phyloP scores from a whole-genome alignment of 2,113 vertebrate genomes.

The Corydoras sp. region DNA sequence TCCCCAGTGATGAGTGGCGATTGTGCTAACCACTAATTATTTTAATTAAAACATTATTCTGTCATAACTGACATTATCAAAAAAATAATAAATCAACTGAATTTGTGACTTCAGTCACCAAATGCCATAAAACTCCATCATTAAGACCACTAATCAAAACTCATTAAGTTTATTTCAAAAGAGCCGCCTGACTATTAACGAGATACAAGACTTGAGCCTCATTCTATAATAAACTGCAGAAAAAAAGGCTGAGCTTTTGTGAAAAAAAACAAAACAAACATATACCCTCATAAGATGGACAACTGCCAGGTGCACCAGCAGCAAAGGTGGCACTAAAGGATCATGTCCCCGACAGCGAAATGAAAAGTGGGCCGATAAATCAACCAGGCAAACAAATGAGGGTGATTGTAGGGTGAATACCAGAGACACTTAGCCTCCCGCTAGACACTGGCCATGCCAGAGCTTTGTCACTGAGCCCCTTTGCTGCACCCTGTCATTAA shows the following conservation, averaged over 20 bases:
- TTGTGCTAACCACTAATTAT: no score
- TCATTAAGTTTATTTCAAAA: neutral
- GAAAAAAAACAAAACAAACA: slow-evolving; percentile 1
- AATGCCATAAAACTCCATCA: neutral
- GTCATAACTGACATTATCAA: no score
- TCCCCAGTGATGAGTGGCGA: no score
- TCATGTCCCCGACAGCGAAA: slow-evolving; percentile 38
- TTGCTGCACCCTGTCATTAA: slow-evolving; percentile 72
- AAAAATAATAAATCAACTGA: no score
- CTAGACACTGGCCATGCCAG: slow-evolving; percentile 66
- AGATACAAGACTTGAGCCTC: neutral
- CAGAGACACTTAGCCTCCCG: slow-evolving; percentile 71
- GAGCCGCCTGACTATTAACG: neutral
- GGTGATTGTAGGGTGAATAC: slow-evolving; percentile 52
- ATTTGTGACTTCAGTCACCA: neutral
- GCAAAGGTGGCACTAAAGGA: slow-evolving; percentile 46
- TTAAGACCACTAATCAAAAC: neutral
- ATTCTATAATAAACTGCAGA: neutral
- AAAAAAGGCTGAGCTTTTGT: neutral
- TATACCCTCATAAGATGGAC: slow-evolving; percentile 16
- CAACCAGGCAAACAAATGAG: slow-evolving; percentile 58
- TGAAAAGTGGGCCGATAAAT: slow-evolving; percentile 50
- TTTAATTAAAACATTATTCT: no score
- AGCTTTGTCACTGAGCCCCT: slow-evolving; percentile 71
- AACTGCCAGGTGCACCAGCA: slow-evolving; percentile 11